phyloP scores from a whole-genome alignment of 2,797 vertebrate species.

The Alectoris magna region DNA sequence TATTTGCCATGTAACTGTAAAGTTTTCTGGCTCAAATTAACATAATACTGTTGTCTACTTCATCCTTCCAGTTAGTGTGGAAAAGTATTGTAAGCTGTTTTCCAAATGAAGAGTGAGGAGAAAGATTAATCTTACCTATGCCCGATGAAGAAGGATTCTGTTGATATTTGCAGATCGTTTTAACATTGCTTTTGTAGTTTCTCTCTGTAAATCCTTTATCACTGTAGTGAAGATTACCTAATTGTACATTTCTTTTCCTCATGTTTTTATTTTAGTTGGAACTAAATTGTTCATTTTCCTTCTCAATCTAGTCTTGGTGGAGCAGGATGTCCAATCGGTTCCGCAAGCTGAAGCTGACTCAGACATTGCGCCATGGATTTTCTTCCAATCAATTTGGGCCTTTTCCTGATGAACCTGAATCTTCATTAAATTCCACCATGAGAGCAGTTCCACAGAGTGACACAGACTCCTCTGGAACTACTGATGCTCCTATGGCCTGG shows the following conservation, averaged over 20 bases:
- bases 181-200: not conserved
- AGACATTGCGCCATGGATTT: constrained; percentile 92
- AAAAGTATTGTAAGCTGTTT: not conserved
- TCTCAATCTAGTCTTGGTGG: constrained; percentile 93
- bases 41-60: not conserved
- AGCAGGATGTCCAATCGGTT: constrained; percentile 98
- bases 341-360: constrained; percentile 94
- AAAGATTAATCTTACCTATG: not conserved
- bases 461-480: constrained; percentile 63
- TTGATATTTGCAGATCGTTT: not conserved
- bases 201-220: not conserved
- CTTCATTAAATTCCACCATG: constrained; percentile 89
- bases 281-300: constrained; percentile 39
- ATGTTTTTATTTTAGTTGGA: not conserved
- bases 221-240: not conserved
- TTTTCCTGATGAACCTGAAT: constrained; percentile 85
- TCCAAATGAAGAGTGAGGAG: not conserved
- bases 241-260: not conserved
- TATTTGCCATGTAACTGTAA: not conserved
- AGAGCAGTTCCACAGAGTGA: constrained; percentile 80
- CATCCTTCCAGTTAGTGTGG: not conserved
- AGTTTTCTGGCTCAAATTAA: not conserved
- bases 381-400: constrained; percentile 89
- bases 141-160: not conserved
- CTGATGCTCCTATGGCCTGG: constrained; percentile 78